Evolutionary conservation across 2,797 vertebrate genomes (phyloP).

Genomic region (Atherinosoma microstoma): DNA sequence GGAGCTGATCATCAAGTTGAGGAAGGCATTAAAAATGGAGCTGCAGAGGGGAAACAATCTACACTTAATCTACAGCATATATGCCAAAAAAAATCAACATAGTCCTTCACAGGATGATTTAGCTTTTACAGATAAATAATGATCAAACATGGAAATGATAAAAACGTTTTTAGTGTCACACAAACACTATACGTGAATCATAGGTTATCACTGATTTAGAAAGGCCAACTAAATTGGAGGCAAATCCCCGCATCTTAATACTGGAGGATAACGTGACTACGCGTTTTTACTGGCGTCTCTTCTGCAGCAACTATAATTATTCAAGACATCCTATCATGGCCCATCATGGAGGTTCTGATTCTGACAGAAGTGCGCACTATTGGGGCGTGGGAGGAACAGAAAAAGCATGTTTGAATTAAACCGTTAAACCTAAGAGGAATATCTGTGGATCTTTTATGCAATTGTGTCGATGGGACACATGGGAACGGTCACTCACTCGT

Average conservation of each 20-base stretch:
- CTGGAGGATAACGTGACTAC: slow-evolving; percentile 34
- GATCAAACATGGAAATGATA: neutral
- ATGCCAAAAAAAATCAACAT: neutral
- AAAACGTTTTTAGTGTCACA: slow-evolving; percentile 8
- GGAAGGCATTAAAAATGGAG: slow-evolving; percentile 94
- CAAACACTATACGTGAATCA: slow-evolving; percentile 3
- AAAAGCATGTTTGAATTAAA: slow-evolving; percentile 10
- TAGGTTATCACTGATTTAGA: slow-evolving; percentile 5
- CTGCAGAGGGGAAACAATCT: slow-evolving; percentile 69
- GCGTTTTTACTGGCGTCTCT: slow-evolving; percentile 19
- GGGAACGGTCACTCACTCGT: slow-evolving; percentile 89
- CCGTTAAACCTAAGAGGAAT: neutral
- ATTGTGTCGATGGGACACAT: neutral
- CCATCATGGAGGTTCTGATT: neutral
- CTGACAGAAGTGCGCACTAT: neutral
- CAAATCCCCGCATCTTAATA: slow-evolving; percentile 35
- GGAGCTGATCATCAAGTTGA: slow-evolving; percentile 94
- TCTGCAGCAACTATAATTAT: neutral
- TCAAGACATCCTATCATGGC: neutral
- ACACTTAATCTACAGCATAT: neutral
- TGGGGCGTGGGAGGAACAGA: slow-evolving; percentile 9
- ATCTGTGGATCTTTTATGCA: neutral
- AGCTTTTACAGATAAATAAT: neutral
- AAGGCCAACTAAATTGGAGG: neutral
- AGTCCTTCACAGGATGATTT: neutral